Evolutionary conservation across 2,113 vertebrate species (phyloP).

Genomic region (Phrynocephalus versicolor): DNA sequence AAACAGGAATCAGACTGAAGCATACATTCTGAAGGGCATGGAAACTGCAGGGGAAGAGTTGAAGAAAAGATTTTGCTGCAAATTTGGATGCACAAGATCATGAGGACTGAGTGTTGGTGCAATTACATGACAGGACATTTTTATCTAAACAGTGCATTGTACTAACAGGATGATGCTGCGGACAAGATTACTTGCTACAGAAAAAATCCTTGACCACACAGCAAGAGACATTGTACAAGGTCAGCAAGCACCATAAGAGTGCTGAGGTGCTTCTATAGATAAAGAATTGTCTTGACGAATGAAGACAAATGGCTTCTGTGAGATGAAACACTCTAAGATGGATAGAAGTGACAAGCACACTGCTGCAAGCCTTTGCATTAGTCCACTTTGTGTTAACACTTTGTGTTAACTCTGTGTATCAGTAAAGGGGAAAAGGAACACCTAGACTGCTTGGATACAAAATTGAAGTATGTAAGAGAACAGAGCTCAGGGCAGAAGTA

Average conservation of each 20-base stretch:
- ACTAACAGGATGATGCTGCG: slow-evolving; percentile 35
- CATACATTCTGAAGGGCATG: no score
- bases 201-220: slow-evolving; percentile 33
- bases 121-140: neutral
- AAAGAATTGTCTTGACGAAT: slow-evolving; percentile 55
- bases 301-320: slow-evolving; percentile 58
- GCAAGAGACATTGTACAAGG: slow-evolving; percentile 56
- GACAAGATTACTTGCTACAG: slow-evolving; percentile 44
- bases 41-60: neutral
- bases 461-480: slow-evolving; percentile 14
- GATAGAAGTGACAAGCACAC: slow-evolving; percentile 31
- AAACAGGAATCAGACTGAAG: no score
- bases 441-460: slow-evolving; percentile 23
- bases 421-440: slow-evolving; percentile 12
- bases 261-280: slow-evolving; percentile 21
- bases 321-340: slow-evolving; percentile 31
- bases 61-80: neutral
- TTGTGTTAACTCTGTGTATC: neutral
- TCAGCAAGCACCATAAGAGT: slow-evolving; percentile 29
- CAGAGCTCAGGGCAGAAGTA: neutral
- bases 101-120: neutral
- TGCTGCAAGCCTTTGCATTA: slow-evolving; percentile 5
- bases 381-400: slow-evolving; percentile 23
- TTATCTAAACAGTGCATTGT: neutral
- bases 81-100: neutral